These are phyloP conservation scores for Botia kubotai DNA, from an alignment of 2,797 vertebrate genomes.

Conservation along the genomic window DNA sequence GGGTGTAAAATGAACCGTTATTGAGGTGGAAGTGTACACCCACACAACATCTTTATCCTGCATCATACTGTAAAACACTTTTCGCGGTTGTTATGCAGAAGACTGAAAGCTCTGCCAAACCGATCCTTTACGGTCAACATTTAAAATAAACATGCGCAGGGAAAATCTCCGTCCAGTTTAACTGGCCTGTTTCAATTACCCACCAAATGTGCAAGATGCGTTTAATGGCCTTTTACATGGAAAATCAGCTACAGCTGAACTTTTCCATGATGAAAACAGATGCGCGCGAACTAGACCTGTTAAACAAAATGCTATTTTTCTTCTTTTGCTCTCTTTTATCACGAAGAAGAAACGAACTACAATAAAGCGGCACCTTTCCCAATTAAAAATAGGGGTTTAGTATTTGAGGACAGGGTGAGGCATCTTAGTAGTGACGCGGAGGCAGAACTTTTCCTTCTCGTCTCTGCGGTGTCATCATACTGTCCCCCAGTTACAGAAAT, in stretches of 20 bases:
- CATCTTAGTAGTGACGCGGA: slow-evolving; percentile 61
- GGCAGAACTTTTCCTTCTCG: slow-evolving; percentile 75
- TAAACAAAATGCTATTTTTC: slow-evolving; percentile 41
- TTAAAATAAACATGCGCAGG: too few species aligned
- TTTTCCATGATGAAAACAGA: slow-evolving; percentile 45
- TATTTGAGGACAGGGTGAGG: slow-evolving; percentile 1
- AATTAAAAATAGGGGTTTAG: neutral
- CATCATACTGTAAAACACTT: neutral
- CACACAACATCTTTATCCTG: too few species aligned
- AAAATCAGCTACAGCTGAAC: slow-evolving; percentile 19
- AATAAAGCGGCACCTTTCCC: slow-evolving; percentile 21
- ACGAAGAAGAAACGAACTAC: slow-evolving; percentile 24
- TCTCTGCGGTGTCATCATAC: slow-evolving; percentile 69
- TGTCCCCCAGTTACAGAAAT: slow-evolving; percentile 80
- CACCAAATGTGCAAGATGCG: slow-evolving; percentile 13
- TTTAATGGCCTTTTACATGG: slow-evolving; percentile 38
- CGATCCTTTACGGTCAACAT: too few species aligned
- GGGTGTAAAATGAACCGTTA: too few species aligned
- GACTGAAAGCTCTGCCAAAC: too few species aligned
- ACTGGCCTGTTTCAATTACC: slow-evolving; percentile 44
- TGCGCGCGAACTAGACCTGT: slow-evolving; percentile 10
- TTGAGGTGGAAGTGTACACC: too few species aligned
- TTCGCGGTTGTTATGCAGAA: too few species aligned
- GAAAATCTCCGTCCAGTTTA: slow-evolving; percentile 5
- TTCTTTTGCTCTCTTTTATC: slow-evolving; percentile 14